Evolutionary conservation across 2,113 vertebrate species (phyloP).

Genomic region (Aix galericulata): DNA sequence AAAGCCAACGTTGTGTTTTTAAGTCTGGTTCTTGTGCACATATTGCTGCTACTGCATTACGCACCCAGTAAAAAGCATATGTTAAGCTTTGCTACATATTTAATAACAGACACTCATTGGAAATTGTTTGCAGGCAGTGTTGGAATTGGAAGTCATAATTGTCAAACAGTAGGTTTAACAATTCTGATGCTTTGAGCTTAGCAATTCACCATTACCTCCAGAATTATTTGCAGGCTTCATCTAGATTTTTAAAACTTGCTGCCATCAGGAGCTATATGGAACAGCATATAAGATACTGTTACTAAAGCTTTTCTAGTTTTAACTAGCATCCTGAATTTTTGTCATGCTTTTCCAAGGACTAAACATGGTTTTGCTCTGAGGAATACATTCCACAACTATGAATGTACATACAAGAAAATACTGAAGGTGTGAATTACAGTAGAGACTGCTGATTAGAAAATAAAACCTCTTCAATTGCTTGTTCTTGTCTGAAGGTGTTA

Average conservation of each 20-base stretch:
- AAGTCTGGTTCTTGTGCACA: not conserved
- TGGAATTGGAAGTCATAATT: not conserved
- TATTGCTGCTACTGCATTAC: not conserved
- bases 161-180: not conserved
- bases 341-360: not conserved
- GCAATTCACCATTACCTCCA: not conserved
- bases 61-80: not conserved
- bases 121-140: not conserved
- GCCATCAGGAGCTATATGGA: not conserved
- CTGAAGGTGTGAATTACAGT: not conserved
- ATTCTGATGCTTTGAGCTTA: not conserved
- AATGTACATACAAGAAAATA: not conserved
- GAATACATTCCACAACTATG: not conserved
- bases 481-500: not conserved
- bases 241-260: not conserved
- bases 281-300: not conserved
- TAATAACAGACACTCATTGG: not conserved
- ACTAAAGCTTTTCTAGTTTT: not conserved
- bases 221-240: not conserved
- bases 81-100: not conserved
- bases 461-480: not conserved
- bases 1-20: not conserved
- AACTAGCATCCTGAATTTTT: not conserved
- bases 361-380: not conserved
- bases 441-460: slow-evolving; percentile 4